Evolutionary conservation across 2,888 invertebrate species (phyloP).

Genomic region (Pseudoips prasinana): DNA sequence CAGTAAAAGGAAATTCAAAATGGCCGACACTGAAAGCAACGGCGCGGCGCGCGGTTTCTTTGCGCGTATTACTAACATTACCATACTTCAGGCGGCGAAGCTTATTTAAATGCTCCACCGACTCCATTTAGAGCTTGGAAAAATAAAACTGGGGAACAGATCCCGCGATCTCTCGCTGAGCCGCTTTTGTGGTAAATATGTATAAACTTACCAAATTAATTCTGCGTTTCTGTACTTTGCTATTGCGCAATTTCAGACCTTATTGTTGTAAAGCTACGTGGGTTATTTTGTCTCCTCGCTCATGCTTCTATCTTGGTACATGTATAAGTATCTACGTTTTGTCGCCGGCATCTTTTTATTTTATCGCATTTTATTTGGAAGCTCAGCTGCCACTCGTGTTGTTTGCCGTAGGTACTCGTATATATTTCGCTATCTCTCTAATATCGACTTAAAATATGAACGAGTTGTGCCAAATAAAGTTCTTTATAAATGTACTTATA

Average conservation of each 20-base stretch:
- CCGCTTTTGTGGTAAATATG: slow-evolving; percentile 82
- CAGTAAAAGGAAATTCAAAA: slow-evolving; percentile 65
- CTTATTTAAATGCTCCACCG: slow-evolving; percentile 83
- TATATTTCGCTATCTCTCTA: slow-evolving; percentile 45
- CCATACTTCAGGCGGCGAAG: slow-evolving; percentile 79
- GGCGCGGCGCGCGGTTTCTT: slow-evolving; percentile 69
- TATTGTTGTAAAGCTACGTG: slow-evolving; percentile 27
- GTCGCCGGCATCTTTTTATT: slow-evolving; percentile 77
- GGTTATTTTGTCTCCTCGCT: slow-evolving; percentile 11
- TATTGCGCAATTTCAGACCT: slow-evolving; percentile 35
- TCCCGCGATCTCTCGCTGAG: slow-evolving; percentile 78
- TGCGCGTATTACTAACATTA: slow-evolving; percentile 79
- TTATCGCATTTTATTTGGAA: slow-evolving; percentile 77
- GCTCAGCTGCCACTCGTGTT: slow-evolving; percentile 75
- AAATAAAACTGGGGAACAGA: slow-evolving; percentile 79
- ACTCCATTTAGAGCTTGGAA: slow-evolving; percentile 82
- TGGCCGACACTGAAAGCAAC: slow-evolving; percentile 58
- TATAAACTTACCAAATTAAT: slow-evolving; percentile 65
- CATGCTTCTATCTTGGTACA: slow-evolving; percentile 38
- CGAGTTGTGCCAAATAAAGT: slow-evolving; percentile 22
- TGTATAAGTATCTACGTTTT: slow-evolving; percentile 75
- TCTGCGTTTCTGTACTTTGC: slow-evolving; percentile 23
- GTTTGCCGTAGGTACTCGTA: slow-evolving; percentile 64
- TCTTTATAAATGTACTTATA: slow-evolving; percentile 1
- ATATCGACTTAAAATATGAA: slow-evolving; percentile 39